These are phyloP conservation scores for Dicaeum eximium DNA, from an alignment of 2,113 vertebrate species.

Conservation along the genomic window DNA sequence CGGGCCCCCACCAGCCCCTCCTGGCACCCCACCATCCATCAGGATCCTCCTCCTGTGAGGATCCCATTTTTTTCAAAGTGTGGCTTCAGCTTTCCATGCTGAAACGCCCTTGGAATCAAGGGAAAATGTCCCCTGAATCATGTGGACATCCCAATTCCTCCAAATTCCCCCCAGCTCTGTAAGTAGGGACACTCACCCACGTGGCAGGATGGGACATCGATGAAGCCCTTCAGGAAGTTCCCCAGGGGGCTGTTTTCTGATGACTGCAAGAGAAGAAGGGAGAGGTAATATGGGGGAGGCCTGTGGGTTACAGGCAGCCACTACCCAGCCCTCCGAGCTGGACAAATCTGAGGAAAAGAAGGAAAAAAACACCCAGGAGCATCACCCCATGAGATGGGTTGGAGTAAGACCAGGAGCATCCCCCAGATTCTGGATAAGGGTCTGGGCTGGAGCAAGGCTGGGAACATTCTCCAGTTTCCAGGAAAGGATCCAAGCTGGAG, in stretches of 20 bases:
- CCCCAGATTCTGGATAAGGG: neutral
- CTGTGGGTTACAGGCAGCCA: rapidly evolving
- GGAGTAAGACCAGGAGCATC: neutral
- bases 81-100: neutral
- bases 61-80: neutral
- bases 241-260: conserved; percentile 96
- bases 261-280: conserved; percentile 65
- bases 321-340: rapidly evolving
- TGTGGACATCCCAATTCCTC: neutral
- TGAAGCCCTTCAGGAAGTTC: conserved; percentile 91
- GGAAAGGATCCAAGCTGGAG: neutral
- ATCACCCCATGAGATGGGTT: neutral
- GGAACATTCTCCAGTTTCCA: neutral
- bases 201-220: conserved; percentile 95
- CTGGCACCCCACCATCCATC: neutral
- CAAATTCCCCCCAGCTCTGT: neutral
- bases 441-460: neutral
- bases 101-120: neutral
- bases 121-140: neutral
- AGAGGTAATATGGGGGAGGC: neutral
- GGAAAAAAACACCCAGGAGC: neutral
- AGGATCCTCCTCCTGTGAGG: neutral
- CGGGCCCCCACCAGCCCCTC: neutral
- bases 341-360: neutral
- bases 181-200: conserved; percentile 79